Base-by-base conservation (phyloP, 2,113 vertebrate species). In the Stigmatopora nigra region DNA sequence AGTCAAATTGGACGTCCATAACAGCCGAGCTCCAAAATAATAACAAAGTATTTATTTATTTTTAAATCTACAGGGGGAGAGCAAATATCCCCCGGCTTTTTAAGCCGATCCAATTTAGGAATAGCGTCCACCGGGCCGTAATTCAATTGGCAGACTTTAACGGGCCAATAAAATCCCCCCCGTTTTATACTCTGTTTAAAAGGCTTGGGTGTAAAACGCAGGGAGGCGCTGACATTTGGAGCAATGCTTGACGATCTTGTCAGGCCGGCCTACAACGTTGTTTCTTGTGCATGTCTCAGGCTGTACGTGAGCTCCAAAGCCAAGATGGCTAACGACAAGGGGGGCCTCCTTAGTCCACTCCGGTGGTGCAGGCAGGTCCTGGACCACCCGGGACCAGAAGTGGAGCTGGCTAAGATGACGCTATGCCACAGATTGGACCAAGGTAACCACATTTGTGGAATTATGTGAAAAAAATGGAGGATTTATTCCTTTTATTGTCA, bases 351-450 rank as follows among this genome's bases (percentile, higher is more conserved):
- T 83, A 95, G 81, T 75, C 92, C 96, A 79, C 85, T 97, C 55
- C 92, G 94, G 85, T 99, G 97, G 97, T 97, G 94, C 89, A 93
- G 97, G 72, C 94, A 85, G 73, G 90, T 96, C 80, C 88, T 99
- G 82, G 96, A 99, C 88, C 91, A 96, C 77, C 95, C 93, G 1
- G 92, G 91, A 78, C 93, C 95, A 3, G 96, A 98, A 79, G 89
- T 93, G 87, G 93, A 95, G 82, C 92, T 94, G 70, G 96, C 96
- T 22, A 96, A 92, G 82, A 93, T 94, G 72, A 94, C 93, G 14
- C 81, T 99, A 10, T 94, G 93, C 82, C 94, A 94, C 83, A 91
- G 94, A 82, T 82, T 99, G 87, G 95, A 98, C 76, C 96, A 99
- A 95, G 96, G 96, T 98, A 95, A 36, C 25, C 82, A 31, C 25